These are phyloP conservation scores for Naja naja DNA, from an alignment of 2,113 vertebrate genomes.

Conservation along the genomic window DNA sequence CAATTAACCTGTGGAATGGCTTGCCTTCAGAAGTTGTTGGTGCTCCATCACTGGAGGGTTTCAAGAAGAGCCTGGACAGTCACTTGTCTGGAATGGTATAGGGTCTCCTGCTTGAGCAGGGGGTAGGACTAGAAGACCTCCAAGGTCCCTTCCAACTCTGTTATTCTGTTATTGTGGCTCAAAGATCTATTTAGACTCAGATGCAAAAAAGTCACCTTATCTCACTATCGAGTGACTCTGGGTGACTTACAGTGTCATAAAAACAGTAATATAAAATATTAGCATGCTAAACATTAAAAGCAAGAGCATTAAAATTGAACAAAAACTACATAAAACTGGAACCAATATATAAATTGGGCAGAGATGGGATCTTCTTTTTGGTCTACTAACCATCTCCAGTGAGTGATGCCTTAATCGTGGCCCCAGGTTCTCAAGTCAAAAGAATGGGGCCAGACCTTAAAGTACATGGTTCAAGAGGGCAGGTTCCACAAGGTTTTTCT, in stretches of 20 bases:
- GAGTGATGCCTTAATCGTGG: background rate
- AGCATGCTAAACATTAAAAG: background rate
- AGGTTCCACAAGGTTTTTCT: background rate
- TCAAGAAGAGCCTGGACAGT: background rate
- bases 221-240: too few relatives aligned
- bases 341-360: background rate
- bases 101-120: background rate
- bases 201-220: too few relatives aligned
- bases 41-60: background rate
- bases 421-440: background rate
- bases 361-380: background rate
- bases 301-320: background rate
- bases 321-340: background rate
- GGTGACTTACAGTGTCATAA: too few relatives aligned
- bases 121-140: background rate
- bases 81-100: background rate
- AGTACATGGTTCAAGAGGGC: background rate
- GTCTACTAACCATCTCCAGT: background rate
- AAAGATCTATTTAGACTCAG: background rate
- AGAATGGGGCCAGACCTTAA: background rate
- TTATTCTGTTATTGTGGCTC: background rate
- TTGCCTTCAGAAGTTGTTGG: background rate
- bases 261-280: background rate
- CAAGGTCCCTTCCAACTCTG: background rate
- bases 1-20: background rate